Evolutionary conservation across 2,113 vertebrate genomes (phyloP).

Genomic region (Rhagologus leucostigma): DNA sequence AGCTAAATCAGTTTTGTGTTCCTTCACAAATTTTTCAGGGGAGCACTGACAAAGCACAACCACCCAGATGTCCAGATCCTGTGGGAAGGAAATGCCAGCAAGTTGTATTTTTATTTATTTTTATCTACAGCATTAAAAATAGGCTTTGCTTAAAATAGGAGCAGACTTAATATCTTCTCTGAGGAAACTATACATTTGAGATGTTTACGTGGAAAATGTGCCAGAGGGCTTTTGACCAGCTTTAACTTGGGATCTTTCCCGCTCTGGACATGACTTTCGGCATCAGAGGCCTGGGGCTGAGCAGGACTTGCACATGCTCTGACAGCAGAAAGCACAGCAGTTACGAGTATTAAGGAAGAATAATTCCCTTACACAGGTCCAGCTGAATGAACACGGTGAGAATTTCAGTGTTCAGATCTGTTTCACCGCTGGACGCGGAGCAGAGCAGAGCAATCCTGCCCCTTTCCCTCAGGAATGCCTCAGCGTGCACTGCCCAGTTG

Average conservation of each 20-base stretch:
- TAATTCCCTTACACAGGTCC: fast-evolving
- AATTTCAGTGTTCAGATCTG: not conserved
- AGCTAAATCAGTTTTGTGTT: not conserved
- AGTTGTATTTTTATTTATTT: not conserved
- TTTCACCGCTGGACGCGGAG: not conserved
- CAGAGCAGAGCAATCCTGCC: not conserved
- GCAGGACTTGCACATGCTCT: fast-evolving
- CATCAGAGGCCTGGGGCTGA: not conserved
- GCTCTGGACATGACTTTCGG: not conserved
- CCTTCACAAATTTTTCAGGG: not conserved
- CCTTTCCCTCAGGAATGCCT: not conserved
- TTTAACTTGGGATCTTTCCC: not conserved
- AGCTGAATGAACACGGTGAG: fast-evolving
- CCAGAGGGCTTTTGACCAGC: not conserved
- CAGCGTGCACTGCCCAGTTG: not conserved
- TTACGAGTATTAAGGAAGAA: fast-evolving
- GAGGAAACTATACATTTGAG: not conserved
- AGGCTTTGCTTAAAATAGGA: not conserved
- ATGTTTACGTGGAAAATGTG: fast-evolving
- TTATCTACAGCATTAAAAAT: not conserved
- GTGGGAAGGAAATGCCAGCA: not conserved
- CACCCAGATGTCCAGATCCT: not conserved
- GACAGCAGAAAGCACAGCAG: fast-evolving
- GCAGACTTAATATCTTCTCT: not conserved
- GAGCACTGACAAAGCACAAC: not conserved